Conservation (phyloP, 2,113 vertebrate species). For the Sylvia atricapilla region DNA sequence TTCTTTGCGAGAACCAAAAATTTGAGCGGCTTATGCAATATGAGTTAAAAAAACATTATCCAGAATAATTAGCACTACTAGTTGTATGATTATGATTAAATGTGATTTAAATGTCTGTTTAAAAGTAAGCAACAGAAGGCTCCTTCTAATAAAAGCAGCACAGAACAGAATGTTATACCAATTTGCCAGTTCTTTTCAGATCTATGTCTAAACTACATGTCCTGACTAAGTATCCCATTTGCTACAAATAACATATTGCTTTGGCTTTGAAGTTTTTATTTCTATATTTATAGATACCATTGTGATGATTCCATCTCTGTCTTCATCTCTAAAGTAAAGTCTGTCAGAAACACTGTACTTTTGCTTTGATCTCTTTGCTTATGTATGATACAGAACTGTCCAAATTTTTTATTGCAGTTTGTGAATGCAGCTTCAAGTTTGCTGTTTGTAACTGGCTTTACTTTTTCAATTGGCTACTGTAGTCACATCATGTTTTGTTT, state of each 20-base stretch:
- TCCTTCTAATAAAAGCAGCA: background rate
- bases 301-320: background rate
- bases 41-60: background rate
- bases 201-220: background rate
- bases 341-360: background rate
- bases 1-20: background rate
- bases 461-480: background rate
- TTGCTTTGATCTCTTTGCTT: background rate
- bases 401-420: background rate
- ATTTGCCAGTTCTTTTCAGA: constrained; percentile 29
- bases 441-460: background rate
- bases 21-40: background rate
- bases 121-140: constrained; percentile 24
- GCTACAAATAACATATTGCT: background rate
- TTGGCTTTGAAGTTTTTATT: background rate
- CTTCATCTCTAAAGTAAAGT: background rate
- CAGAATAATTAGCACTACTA: background rate
- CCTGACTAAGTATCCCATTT: background rate
- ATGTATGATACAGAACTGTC: background rate
- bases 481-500: background rate
- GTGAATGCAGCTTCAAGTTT: background rate
- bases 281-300: background rate
- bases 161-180: background rate
- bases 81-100: background rate
- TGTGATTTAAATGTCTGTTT: background rate